These are phyloP conservation scores for Rallus crepitans DNA, from an alignment of 2,797 vertebrate genomes.

Conservation along the genomic window DNA sequence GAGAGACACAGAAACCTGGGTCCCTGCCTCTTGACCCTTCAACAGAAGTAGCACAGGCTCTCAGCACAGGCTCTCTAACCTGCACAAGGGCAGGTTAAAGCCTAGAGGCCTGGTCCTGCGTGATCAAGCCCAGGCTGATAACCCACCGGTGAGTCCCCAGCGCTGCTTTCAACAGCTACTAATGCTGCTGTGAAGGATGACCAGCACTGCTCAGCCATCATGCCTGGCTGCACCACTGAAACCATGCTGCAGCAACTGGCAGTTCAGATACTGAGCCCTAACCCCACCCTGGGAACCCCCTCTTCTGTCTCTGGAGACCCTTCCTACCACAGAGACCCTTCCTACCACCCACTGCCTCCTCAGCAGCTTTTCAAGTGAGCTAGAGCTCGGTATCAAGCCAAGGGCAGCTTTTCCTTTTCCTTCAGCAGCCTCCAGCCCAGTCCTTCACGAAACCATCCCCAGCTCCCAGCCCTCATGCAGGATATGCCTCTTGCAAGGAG, in stretches of 20 bases:
- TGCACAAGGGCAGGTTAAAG: not conserved
- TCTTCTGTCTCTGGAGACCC: not conserved
- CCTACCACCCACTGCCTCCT: not conserved
- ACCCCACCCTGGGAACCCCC: too few relatives aligned
- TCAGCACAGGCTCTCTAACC: too few relatives aligned
- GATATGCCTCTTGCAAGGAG: fast-evolving
- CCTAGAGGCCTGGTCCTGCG: not conserved
- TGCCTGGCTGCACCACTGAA: not conserved
- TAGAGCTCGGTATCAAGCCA: not conserved
- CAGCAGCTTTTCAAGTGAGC: not conserved
- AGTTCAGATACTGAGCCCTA: not conserved
- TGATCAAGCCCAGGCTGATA: not conserved
- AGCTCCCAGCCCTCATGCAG: not conserved
- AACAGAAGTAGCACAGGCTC: not conserved
- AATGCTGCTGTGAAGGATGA: fast-evolving
- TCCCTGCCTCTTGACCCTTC: not conserved
- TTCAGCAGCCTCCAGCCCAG: not conserved
- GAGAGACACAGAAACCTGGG: not conserved
- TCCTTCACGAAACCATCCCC: fast-evolving
- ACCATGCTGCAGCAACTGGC: not conserved
- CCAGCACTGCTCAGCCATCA: not conserved
- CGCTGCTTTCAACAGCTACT: not conserved
- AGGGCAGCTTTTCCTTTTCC: not conserved
- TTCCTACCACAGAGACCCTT: not conserved
- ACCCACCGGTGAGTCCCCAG: not conserved